Evolutionary conservation across 2,113 vertebrate species (phyloP), one percentile per base, ranked within the genome.

Genomic region (Corythaeola cristata): DNA sequence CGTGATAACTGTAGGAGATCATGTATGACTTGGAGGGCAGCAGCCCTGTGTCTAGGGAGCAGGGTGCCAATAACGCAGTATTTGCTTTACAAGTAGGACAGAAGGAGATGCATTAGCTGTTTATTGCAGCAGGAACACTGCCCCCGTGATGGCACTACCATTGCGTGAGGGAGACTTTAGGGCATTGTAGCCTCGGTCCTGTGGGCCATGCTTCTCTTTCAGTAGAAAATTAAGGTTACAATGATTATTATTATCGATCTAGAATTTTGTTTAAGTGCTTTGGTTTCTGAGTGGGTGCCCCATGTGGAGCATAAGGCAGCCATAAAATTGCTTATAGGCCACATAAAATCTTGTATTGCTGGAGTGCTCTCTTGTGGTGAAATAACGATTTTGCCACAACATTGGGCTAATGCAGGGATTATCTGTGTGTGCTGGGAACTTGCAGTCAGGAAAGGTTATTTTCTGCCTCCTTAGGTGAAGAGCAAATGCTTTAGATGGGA

Each of bases 351-450:
- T 94, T 68, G 59, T 67, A 94, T 96, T 97, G 92, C 88, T 97
- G 85, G 95, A 97, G 97, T 97, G 97, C 97, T 97, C 97, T 97
- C 97, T 97, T 97, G 97, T 97, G 97, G 97, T 96, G 94, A 96
- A 97, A 88, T 90, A 85, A 96, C 2, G 93, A 86, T 95, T 96
- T 91, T 91, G 89, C 76, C 87, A 66, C 80, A 59, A 11, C 39
- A 19, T 5, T 63, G 64, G 59, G 53, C 76, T 96, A 71, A 94
- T 83, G 82, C 56, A 55, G 60, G 56, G 89, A 88, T 96, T 95
- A 93, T 86, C 86, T 82, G 56, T 63, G 55, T 80, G 33, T 63
- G 23, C 92, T 90, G 75, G 84, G 71, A 91, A 80, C 41, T 32
- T 80, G 76, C 77, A 77, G 91, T 69, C 85, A 88, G 85, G 35